phyloP scores from a whole-genome alignment of 2,797 vertebrate genomes.

The Takifugu rubripes region DNA sequence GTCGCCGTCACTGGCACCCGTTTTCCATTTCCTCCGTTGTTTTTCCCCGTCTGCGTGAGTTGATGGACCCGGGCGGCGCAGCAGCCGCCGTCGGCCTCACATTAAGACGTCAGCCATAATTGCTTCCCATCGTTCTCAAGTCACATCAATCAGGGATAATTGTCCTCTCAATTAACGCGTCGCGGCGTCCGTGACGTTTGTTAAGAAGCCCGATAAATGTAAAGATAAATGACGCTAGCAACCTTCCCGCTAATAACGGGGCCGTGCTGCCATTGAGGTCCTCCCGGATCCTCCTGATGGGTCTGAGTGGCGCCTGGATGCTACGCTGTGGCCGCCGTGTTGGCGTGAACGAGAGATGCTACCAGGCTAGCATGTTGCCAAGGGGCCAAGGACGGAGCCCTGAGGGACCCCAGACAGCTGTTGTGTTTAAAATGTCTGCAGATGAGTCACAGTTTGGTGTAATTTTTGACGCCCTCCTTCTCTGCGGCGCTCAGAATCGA shows the following conservation, averaged over 20 bases:
- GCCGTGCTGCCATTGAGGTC: too few relatives aligned
- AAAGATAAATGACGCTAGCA: too few relatives aligned
- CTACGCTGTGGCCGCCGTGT: too few relatives aligned
- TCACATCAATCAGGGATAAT: slow-evolving; percentile 47
- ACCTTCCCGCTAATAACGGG: too few relatives aligned
- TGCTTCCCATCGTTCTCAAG: slow-evolving; percentile 32
- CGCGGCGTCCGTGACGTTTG: neutral
- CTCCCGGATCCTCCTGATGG: too few relatives aligned
- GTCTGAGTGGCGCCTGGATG: too few relatives aligned
- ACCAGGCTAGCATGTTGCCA: neutral
- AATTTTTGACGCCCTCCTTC: too few relatives aligned
- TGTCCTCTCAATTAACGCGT: slow-evolving; percentile 12
- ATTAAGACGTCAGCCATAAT: slow-evolving; percentile 67
- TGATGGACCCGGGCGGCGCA: slow-evolving; percentile 15
- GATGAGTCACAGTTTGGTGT: too few relatives aligned
- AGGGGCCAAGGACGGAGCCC: neutral
- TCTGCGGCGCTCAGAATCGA: too few relatives aligned
- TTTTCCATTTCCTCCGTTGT: slow-evolving; percentile 7
- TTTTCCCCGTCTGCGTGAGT: slow-evolving; percentile 22
- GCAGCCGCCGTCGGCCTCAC: slow-evolving; percentile 18
- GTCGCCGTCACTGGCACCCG: slow-evolving; percentile 3
- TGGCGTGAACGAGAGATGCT: too few relatives aligned
- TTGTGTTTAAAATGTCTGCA: too few relatives aligned
- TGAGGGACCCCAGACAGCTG: neutral
- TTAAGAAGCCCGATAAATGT: too few relatives aligned